Evolutionary conservation across 1,140 invertebrate genomes (phyloP), one percentile per base, ranked within the genome.

Genomic region (Gryllus bimaculatus): DNA sequence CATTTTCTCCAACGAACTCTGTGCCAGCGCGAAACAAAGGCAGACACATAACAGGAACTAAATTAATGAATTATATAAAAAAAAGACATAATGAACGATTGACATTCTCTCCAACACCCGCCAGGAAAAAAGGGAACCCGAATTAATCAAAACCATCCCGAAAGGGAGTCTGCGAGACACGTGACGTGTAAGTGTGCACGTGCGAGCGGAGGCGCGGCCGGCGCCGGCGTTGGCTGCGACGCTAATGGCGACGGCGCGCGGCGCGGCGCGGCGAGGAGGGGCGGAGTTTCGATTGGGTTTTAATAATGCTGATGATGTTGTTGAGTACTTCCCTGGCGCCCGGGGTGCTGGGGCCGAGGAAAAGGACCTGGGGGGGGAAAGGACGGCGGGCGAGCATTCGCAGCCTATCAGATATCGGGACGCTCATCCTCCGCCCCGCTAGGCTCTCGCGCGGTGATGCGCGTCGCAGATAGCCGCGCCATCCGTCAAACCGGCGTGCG

Each of bases 231-330:
- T 13, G 54, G 54, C 10, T 66, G 54, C 10, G 54, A 13, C 10
- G 54, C 2, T 66, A 18, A 18, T 66, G 54, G 54, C 10, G 54
- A 66, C 26, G 26, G 26, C 26, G 26, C 5, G 26, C 26, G 54
- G 54, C 10, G 54, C 7, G 54, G 18, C 10, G 54, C 10, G 54
- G 54, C 10, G 54, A 0, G 18, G 54, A 2, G 54, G 18, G 54
- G 54, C 10, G 10, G 54, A 66, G 54, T 66, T 66, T 66, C 54
- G 54, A 66, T 66, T 66, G 54, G 54, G 54, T 66, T 66, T 66
- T 66, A 66, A 66, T 66, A 66, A 66, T 66, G 54, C 54, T 66
- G 54, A 66, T 66, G 54, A 66, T 66, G 54, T 66, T 66, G 54
- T n/a, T 66, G 54, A 66, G 54, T 66, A 7, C 2, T 7, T 1